These are phyloP conservation scores for Operophtera brumata DNA, from an alignment of 2,888 invertebrate species.

Conservation along the genomic window DNA sequence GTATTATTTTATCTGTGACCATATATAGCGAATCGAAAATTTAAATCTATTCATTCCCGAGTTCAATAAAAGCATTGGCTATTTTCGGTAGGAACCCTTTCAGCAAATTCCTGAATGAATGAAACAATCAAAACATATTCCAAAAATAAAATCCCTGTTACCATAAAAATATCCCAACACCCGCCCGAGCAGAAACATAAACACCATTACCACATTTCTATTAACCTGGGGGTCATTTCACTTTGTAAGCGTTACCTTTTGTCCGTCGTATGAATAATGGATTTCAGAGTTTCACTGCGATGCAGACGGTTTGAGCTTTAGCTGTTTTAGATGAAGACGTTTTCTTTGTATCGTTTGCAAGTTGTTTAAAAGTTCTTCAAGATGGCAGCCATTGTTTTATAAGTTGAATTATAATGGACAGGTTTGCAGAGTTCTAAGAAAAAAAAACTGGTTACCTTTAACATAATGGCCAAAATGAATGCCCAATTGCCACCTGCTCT, in stretches of 20 bases:
- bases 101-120: slow-evolving; percentile 13
- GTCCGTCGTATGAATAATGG: slow-evolving; percentile 58
- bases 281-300: slow-evolving; percentile 33
- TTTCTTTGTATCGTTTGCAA: slow-evolving; percentile 26
- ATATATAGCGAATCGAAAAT: no score
- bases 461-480: no score
- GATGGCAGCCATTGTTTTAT: slow-evolving; percentile 14
- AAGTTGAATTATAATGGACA: background rate
- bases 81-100: slow-evolving; percentile 16
- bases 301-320: slow-evolving; percentile 29
- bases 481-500: no score
- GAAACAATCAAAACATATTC: slow-evolving; percentile 23
- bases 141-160: slow-evolving; percentile 20
- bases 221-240: slow-evolving; percentile 69
- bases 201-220: slow-evolving; percentile 50
- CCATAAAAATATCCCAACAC: slow-evolving; percentile 29
- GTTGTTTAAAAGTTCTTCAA: slow-evolving; percentile 17
- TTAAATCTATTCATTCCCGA: background rate
- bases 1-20: no score
- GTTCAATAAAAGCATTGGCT: background rate
- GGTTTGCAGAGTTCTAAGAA: background rate
- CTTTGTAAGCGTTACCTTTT: slow-evolving; percentile 54
- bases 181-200: slow-evolving; percentile 36
- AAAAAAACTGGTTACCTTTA: no score
- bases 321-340: slow-evolving; percentile 43